phyloP scores from a whole-genome alignment of 2,113 vertebrate species.

The Typhlomys cinereus region DNA sequence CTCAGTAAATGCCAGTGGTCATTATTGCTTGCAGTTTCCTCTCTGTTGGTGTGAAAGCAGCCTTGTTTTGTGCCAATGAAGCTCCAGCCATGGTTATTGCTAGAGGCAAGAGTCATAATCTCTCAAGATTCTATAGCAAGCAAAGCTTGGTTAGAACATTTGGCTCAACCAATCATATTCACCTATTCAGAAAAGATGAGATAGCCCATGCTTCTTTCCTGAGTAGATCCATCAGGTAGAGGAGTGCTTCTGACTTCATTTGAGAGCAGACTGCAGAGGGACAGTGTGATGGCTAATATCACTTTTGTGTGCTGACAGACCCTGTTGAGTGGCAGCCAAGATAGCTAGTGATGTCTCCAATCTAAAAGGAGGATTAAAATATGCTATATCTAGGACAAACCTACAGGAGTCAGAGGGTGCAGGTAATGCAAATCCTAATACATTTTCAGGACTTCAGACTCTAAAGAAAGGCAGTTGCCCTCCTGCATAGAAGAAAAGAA shows the following conservation, averaged over 20 bases:
- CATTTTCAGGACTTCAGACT: neutral
- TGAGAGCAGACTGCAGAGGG: conserved; percentile 30
- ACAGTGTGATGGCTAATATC: neutral
- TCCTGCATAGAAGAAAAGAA: conserved; percentile 47
- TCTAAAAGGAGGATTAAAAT: conserved; percentile 30
- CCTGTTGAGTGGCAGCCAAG: neutral
- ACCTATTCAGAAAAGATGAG: neutral
- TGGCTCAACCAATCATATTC: neutral
- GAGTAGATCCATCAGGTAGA: conserved; percentile 15
- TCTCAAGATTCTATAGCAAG: neutral
- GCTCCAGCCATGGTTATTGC: neutral
- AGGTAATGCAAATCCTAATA: neutral
- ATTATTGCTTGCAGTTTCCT: neutral
- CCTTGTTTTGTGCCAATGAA: neutral
- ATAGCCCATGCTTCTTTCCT: neutral
- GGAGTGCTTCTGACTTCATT: neutral
- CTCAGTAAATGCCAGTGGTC: neutral
- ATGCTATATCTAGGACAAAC: neutral
- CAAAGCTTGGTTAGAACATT: neutral
- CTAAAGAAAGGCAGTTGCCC: neutral
- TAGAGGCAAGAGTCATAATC: neutral
- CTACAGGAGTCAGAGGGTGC: conserved; percentile 18
- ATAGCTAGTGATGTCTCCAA: neutral
- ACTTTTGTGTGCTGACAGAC: conserved; percentile 48
- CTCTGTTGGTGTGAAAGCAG: neutral